Conservation (phyloP, 1,140 invertebrate genomes). For the Triops longicaudatus region DNA sequence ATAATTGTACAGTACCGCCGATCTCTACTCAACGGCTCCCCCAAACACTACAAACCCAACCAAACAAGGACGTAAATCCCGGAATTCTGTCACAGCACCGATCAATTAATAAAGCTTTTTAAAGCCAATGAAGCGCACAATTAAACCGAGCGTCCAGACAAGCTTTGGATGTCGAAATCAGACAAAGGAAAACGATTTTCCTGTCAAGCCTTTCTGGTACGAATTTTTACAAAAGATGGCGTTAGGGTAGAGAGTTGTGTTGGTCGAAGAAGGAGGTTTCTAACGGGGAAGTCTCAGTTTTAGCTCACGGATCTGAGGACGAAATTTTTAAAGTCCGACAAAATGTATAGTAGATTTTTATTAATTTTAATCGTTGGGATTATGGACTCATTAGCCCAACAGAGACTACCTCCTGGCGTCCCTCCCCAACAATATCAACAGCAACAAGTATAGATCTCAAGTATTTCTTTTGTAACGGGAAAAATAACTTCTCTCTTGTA, state of each 20-base stretch:
- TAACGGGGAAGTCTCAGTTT: neutral
- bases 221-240: neutral
- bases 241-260: neutral
- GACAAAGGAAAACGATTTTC: neutral
- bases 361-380: neutral
- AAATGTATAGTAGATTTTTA: neutral
- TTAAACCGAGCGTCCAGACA: neutral
- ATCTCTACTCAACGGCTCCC: neutral
- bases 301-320: neutral
- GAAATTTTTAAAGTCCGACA: neutral
- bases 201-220: neutral
- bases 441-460: constrained; percentile 15
- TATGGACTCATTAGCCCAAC: neutral
- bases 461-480: neutral
- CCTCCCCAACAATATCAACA: constrained; percentile 29
- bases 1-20: constrained; percentile 10
- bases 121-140: neutral
- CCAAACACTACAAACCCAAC: constrained; percentile 1
- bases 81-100: neutral
- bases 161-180: neutral
- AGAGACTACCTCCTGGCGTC: constrained; percentile 27
- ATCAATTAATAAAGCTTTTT: neutral
- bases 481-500: neutral
- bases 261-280: neutral
- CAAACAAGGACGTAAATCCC: neutral